phyloP scores from a whole-genome alignment of 2,113 vertebrate genomes.

The Malurus elegans region DNA sequence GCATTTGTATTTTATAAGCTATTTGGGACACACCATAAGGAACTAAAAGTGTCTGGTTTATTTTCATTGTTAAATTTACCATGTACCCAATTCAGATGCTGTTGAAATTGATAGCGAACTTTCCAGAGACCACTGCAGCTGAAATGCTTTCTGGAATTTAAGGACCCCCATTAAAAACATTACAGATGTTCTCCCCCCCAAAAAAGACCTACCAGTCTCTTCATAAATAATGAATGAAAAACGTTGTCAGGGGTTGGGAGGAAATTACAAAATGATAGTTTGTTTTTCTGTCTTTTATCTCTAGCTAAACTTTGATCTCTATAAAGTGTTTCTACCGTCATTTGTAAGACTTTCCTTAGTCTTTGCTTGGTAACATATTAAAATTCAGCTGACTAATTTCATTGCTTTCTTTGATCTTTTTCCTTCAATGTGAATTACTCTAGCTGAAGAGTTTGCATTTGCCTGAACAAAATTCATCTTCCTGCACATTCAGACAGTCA shows the following conservation, averaged over 20 bases:
- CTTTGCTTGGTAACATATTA: constrained; percentile 26
- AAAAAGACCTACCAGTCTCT: background rate
- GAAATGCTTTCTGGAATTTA: background rate
- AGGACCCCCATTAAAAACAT: background rate
- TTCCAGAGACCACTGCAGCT: background rate
- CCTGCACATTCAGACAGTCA: background rate
- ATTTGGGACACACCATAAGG: constrained; percentile 45
- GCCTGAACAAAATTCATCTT: background rate
- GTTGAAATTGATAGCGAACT: background rate
- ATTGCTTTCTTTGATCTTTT: constrained; percentile 55
- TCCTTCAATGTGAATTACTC: constrained; percentile 2
- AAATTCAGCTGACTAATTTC: constrained; percentile 56
- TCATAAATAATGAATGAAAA: background rate
- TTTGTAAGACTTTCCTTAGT: constrained; percentile 30
- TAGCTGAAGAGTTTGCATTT: constrained; percentile 9
- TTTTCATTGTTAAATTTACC: constrained; percentile 52
- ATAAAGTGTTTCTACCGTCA: constrained; percentile 24
- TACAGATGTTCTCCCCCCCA: background rate
- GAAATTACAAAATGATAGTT: constrained; percentile 50
- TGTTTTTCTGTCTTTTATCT: constrained; percentile 57
- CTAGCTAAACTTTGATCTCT: constrained; percentile 60
- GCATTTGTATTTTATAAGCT: constrained; percentile 64
- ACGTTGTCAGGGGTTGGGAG: background rate
- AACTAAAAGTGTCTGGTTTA: constrained; percentile 48
- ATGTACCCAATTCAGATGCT: background rate